Evolutionary conservation across 2,888 invertebrate genomes (phyloP).

Genomic region (Gymnoscelis rufifasciata): DNA sequence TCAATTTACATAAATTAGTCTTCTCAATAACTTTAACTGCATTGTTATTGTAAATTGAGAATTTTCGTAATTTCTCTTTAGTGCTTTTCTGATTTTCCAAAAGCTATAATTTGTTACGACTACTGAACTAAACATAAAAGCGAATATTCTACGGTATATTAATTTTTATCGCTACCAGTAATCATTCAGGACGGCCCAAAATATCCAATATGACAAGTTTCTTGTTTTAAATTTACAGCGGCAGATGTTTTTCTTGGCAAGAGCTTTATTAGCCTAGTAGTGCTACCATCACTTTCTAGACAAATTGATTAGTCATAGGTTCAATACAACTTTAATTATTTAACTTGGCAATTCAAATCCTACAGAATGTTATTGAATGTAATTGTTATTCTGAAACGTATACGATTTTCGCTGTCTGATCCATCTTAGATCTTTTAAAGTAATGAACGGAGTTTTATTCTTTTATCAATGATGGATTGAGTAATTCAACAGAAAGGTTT

Average conservation of each 20-base stretch:
- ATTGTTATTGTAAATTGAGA: too few species aligned
- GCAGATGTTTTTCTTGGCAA: constrained; percentile 36
- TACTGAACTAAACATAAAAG: constrained; percentile 34
- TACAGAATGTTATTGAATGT: too few species aligned
- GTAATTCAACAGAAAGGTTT: too few species aligned
- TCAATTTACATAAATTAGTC: too few species aligned
- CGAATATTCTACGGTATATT: constrained; percentile 45
- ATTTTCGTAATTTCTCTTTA: not conserved
- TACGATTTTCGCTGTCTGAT: too few species aligned
- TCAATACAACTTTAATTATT: not conserved
- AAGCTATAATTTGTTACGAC: constrained; percentile 20
- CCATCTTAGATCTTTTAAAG: too few species aligned
- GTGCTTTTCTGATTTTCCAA: not conserved
- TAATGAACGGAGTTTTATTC: too few species aligned
- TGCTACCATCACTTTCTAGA: not conserved
- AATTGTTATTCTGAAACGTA: too few species aligned
- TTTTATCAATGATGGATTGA: too few species aligned
- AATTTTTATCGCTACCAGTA: constrained; percentile 52
- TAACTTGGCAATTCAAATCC: too few species aligned
- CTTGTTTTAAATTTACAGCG: constrained; percentile 48
- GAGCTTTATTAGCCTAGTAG: constrained; percentile 5
- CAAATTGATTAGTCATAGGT: not conserved
- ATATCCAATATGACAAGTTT: constrained; percentile 53
- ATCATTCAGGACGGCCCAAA: constrained; percentile 52
- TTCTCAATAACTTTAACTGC: too few species aligned